These are phyloP conservation scores for Leptinotarsa tumamoca DNA, from an alignment of 2,888 invertebrate species.

Conservation along the genomic window DNA sequence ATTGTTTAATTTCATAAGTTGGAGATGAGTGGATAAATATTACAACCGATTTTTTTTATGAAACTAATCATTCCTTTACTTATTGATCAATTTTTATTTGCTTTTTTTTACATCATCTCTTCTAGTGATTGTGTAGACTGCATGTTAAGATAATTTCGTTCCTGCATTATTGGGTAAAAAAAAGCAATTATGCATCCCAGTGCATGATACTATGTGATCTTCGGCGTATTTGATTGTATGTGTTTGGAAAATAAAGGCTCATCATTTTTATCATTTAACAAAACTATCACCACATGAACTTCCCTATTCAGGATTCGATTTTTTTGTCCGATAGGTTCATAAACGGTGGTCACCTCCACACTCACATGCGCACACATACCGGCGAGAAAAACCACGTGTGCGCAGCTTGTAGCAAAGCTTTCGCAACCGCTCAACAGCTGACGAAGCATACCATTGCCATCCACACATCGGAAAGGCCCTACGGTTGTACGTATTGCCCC, in stretches of 20 bases:
- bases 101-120: no score
- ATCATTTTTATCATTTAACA: not conserved
- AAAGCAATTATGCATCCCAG: no score
- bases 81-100: no score
- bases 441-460: conserved; percentile 66
- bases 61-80: no score
- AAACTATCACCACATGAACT: not conserved
- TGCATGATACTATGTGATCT: no score
- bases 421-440: conserved; percentile 65
- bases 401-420: conserved; percentile 64
- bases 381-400: conserved; percentile 67
- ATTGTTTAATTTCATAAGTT: no score
- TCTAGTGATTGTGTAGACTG: no score
- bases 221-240: no score
- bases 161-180: no score
- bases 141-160: no score
- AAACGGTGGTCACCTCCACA: conserved; percentile 65
- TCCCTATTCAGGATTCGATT: not conserved
- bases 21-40: no score
- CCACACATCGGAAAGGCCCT: conserved; percentile 65
- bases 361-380: conserved; percentile 66
- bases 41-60: no score
- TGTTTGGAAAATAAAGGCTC: not conserved
- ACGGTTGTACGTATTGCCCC: conserved; percentile 64
- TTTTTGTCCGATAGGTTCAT: conserved; percentile 59